phyloP scores from a whole-genome alignment of 2,888 invertebrate genomes.

The Escarpia spicata region DNA sequence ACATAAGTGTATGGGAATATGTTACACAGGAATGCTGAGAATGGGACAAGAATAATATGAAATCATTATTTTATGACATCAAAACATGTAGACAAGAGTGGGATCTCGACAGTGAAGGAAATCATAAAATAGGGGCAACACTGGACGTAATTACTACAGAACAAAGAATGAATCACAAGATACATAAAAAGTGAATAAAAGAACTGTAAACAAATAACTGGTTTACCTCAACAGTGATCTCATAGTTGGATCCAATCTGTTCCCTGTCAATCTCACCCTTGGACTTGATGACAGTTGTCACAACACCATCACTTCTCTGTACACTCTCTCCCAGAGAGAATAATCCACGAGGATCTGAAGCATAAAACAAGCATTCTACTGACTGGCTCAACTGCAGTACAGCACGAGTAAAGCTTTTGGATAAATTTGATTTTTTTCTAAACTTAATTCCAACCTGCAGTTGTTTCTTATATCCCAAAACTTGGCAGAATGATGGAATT shows the following conservation, averaged over 20 bases:
- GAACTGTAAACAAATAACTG: not conserved
- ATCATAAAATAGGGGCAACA: not conserved
- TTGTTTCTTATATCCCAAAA: not conserved
- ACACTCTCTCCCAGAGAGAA: not conserved
- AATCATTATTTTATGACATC: not conserved
- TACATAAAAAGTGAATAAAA: not conserved
- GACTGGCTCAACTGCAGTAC: not conserved
- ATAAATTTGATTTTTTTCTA: not conserved
- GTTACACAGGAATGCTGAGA: too few relatives aligned
- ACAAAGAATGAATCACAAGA: not conserved
- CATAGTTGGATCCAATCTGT: constrained; percentile 6
- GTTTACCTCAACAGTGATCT: not conserved
- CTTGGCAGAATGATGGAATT: not conserved
- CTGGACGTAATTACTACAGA: not conserved
- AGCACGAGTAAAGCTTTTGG: not conserved
- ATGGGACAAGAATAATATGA: too few relatives aligned
- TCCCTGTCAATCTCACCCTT: not conserved
- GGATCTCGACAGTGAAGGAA: not conserved
- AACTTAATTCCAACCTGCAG: not conserved
- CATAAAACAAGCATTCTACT: not conserved
- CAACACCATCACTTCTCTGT: not conserved
- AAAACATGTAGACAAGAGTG: not conserved
- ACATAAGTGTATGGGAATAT: too few relatives aligned
- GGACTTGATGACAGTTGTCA: not conserved
- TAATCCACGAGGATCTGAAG: not conserved